Conservation (phyloP, 2,888 invertebrate species). For the Epinotia ramella region DNA sequence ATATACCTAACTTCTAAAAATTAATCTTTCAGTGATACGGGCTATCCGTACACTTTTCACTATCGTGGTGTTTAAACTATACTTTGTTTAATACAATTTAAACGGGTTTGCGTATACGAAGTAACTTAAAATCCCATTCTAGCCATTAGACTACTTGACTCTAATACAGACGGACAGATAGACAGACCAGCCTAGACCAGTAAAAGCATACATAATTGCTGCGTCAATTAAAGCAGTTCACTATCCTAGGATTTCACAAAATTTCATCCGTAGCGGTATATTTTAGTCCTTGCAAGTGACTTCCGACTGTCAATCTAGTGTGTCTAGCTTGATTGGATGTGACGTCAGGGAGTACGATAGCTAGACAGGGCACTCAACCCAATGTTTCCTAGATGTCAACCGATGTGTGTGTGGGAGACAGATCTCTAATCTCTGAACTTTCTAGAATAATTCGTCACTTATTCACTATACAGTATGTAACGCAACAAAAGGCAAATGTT, state of each 20-base stretch:
- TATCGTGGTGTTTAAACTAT: no score
- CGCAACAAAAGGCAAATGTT: no score
- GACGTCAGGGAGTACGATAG: neutral
- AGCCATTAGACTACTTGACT: neutral
- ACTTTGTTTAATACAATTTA: no score
- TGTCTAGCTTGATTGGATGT: neutral
- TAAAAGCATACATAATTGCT: constrained; percentile 4
- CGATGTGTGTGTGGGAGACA: no score
- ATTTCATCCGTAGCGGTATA: neutral
- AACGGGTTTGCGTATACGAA: no score
- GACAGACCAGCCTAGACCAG: neutral
- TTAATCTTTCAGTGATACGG: no score
- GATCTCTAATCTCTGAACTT: no score
- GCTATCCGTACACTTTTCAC: no score
- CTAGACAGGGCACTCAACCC: neutral
- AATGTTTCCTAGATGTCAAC: neutral
- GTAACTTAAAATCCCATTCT: neutral
- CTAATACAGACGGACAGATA: neutral
- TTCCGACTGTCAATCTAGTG: neutral
- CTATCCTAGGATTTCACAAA: neutral
- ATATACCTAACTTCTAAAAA: no score
- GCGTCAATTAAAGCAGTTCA: neutral
- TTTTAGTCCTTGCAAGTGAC: neutral
- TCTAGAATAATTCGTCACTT: no score
- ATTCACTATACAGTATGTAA: no score